Conservation (phyloP, 64 coral and sea anemone species). For the Pocillopora verrucosa region DNA sequence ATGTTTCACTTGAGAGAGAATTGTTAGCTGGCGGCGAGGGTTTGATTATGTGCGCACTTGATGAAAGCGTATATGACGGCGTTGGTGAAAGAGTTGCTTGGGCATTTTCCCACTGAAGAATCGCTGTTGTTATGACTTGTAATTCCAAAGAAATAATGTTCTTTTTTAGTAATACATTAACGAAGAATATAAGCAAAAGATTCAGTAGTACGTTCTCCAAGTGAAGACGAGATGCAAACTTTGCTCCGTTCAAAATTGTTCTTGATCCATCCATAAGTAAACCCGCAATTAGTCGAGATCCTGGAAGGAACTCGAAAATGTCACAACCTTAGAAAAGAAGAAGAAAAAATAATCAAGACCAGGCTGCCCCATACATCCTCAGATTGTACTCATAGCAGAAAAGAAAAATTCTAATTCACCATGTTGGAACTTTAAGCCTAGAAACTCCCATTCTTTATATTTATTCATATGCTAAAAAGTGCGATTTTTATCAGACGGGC, state of each 20-base stretch:
- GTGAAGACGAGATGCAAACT: background rate
- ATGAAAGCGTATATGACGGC: background rate
- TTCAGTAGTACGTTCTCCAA: slow-evolving; percentile 17
- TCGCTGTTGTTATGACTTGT: slow-evolving; percentile 11
- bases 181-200: slow-evolving; percentile 4
- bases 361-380: background rate
- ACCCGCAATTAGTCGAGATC: background rate
- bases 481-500: background rate
- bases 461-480: background rate
- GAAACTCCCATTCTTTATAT: background rate
- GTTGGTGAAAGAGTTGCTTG: background rate
- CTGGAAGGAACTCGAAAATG: background rate
- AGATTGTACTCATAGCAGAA: background rate
- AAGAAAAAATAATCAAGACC: background rate
- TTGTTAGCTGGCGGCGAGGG: background rate
- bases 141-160: background rate
- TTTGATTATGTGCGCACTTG: background rate
- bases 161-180: background rate
- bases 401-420: background rate
- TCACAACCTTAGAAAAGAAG: background rate
- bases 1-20: background rate
- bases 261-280: background rate
- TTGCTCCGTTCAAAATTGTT: background rate
- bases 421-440: background rate
- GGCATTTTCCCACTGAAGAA: background rate